Conservation (phyloP, 2,888 invertebrate species). For the Protonemura montana region DNA sequence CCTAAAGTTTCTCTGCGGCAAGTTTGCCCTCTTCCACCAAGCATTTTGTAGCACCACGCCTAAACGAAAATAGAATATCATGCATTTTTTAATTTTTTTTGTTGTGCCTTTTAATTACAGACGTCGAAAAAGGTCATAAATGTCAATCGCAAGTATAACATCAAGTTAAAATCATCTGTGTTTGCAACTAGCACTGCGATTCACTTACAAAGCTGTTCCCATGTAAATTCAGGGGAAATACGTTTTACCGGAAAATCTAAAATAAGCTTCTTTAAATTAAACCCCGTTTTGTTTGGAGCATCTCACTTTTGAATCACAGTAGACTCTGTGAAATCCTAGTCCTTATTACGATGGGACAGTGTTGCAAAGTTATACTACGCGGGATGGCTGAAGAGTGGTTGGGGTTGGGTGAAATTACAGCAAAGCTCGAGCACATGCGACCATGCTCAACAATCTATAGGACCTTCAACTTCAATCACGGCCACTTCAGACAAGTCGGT, state of each 20-base stretch:
- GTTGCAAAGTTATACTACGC: neutral
- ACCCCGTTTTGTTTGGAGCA: neutral
- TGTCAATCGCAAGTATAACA: too few species aligned
- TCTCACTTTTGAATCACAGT: neutral
- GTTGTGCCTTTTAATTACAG: too few species aligned
- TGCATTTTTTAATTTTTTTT: neutral
- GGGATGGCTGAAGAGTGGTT: neutral
- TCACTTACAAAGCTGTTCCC: too few species aligned
- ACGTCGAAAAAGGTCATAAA: too few species aligned
- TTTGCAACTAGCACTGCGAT: too few species aligned
- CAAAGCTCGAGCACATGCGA: conserved; percentile 43
- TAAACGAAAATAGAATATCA: neutral
- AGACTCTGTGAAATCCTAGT: neutral
- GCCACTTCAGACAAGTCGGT: neutral
- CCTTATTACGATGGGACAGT: neutral
- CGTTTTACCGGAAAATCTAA: too few species aligned
- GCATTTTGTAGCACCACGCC: neutral
- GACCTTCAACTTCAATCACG: conserved; percentile 37
- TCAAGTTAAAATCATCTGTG: too few species aligned
- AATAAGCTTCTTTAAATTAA: neutral
- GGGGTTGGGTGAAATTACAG: conserved; percentile 37
- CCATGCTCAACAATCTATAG: conserved; percentile 39
- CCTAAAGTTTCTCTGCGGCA: conserved; percentile 20
- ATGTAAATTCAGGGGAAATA: too few species aligned
- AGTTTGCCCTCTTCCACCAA: neutral